Evolutionary conservation across 2,888 invertebrate genomes (phyloP), one percentile per base, ranked within the genome.

Genomic region (Drosophila cyrtoloma): DNA sequence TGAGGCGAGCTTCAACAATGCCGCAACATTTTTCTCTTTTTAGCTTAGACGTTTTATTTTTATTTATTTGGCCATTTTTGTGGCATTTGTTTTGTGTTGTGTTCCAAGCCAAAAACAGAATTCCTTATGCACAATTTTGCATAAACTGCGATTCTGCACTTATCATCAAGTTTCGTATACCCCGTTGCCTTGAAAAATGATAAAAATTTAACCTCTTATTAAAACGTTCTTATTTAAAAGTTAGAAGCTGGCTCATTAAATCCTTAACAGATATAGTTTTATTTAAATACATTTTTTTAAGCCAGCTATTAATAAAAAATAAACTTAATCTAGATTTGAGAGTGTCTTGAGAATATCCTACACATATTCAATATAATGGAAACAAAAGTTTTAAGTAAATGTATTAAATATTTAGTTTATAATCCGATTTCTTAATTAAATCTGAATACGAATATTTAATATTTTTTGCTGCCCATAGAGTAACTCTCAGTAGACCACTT

Each of bases 111-210:
- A 71, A 77, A 69, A 77, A 74, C 66, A 52, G 47, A 61, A 56
- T 47, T 57, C 28, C 56, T 56, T 64, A 61, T 52, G 72, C 71
- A 66, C 59, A 84, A 74, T 84, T 86, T 77, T 86, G 86, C 89
- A 86, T 86, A 84, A 86, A 66, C 77, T 86, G 82, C 84, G 75
- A 73, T 77, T 61, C 75, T 88, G 72, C 66, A 73, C 42, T 77
- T 71, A 53, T 69, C 66, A 50, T 63, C 72, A 76, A 78, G 58
- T 75, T 26, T 42, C 26, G 0, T 5, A 58, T 58, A 68, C 58
- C 52, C 58, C 37, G 5, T 57, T 3, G 9, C 22, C 14, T 14
- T 4, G 3, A 19, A 28, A 28, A 5, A 57, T 28, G 6, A 6
- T n/a, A 6, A 3, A 52, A 14, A 51, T 9, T 10, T 1, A 5